These are phyloP conservation scores for Pelecanus crispus DNA, from an alignment of 2,113 vertebrate genomes.

Conservation along the genomic window DNA sequence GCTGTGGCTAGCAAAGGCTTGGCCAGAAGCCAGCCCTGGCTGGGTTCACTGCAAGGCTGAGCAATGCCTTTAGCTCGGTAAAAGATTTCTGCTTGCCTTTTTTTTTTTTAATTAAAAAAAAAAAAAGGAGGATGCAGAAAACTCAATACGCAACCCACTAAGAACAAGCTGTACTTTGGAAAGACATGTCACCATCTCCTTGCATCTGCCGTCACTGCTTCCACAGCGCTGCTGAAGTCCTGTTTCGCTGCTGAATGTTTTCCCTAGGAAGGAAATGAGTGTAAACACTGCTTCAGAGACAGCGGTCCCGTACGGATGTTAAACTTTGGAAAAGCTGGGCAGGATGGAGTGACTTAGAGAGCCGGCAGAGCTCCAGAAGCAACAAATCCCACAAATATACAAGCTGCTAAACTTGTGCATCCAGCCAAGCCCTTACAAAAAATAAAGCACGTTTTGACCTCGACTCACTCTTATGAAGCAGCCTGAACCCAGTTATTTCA, in stretches of 20 bases:
- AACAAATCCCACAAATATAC: background rate
- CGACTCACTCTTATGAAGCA: background rate
- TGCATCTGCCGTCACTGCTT: rapidly evolving
- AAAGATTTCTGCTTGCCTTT: background rate
- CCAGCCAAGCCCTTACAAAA: background rate
- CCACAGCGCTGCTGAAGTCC: background rate
- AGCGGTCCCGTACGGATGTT: background rate
- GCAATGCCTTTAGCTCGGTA: background rate
- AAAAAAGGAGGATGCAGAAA: background rate
- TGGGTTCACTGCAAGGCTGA: background rate
- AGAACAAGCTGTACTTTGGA: background rate
- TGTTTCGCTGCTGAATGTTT: background rate
- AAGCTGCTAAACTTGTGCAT: background rate
- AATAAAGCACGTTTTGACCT: background rate
- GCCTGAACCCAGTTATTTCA: background rate
- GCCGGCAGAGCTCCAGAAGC: background rate
- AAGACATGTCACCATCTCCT: background rate
- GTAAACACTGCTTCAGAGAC: background rate
- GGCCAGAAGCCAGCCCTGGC: background rate
- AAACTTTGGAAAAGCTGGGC: slow-evolving; percentile 9
- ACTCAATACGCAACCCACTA: background rate
- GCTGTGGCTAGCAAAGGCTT: background rate
- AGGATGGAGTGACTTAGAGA: background rate
- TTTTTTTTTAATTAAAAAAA: too few species aligned
- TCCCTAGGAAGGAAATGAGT: slow-evolving; percentile 13